Percentiles rank a stretch among this genome's conserved stretches.
Evolutionary conservation across 1,140 invertebrate species (phyloP).

Genomic region (Hypothenemus hampei): DNA sequence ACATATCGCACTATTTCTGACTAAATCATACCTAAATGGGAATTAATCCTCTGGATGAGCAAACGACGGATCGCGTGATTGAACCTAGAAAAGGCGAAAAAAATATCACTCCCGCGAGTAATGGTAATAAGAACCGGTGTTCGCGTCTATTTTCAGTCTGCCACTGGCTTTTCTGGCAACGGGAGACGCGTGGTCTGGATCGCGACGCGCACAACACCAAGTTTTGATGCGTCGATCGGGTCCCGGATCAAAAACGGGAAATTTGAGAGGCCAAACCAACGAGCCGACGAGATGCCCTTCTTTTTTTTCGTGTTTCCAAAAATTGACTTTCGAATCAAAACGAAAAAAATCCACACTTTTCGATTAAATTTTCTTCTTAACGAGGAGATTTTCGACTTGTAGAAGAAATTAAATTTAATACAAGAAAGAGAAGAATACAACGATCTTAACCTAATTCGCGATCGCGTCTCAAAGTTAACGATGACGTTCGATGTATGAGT

Average conservation of each 20-base stretch:
- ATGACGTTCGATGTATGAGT: slow-evolving; percentile 22
- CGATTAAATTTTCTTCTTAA: no score
- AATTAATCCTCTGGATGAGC: background rate
- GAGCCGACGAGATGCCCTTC: background rate
- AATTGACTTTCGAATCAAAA: no score
- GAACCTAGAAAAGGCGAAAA: slow-evolving; percentile 19
- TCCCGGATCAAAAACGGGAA: slow-evolving; percentile 4
- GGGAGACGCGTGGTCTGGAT: slow-evolving; percentile 1
- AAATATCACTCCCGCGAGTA: slow-evolving; percentile 14
- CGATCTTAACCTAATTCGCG: background rate
- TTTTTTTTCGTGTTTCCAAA: no score
- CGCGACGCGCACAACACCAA: slow-evolving; percentile 21
- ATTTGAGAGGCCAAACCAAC: slow-evolving; percentile 12
- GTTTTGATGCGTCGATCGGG: slow-evolving; percentile 11
- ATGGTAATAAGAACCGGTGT: slow-evolving; percentile 24
- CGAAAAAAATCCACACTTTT: no score
- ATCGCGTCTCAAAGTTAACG: slow-evolving; percentile 15
- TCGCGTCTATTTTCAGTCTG: slow-evolving; percentile 24
- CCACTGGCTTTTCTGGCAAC: slow-evolving; percentile 23
- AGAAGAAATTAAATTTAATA: background rate
- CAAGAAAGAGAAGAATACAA: background rate
- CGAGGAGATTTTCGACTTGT: no score
- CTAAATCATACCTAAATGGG: background rate
- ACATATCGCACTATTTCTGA: no score
- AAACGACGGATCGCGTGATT: slow-evolving; percentile 8